Evolutionary conservation across 2,113 vertebrate genomes (phyloP).

Genomic region (Sclerurus mexicanus): DNA sequence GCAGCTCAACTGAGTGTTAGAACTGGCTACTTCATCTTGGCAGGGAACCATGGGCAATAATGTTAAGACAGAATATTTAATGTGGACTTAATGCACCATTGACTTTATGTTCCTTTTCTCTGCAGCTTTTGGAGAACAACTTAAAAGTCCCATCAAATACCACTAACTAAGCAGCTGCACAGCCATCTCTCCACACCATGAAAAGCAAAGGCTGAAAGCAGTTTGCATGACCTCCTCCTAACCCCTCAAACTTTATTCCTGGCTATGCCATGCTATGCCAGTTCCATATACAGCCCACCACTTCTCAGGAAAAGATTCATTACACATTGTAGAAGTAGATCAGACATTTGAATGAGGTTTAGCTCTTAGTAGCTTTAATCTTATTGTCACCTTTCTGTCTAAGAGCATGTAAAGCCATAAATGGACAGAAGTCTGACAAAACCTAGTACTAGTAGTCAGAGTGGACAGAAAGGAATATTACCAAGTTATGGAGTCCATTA

Average conservation of each 20-base stretch:
- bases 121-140: neutral
- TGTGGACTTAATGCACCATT: neutral
- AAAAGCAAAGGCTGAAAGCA: neutral
- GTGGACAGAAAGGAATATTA: neutral
- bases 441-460: neutral
- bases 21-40: neutral
- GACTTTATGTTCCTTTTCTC: conserved; percentile 3
- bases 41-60: neutral
- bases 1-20: neutral
- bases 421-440: neutral
- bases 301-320: too few species aligned
- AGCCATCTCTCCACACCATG: neutral
- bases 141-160: neutral
- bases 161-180: neutral
- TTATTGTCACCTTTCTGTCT: neutral
- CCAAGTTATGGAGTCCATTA: neutral
- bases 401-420: neutral
- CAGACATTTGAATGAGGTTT: neutral
- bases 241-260: neutral
- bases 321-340: too few species aligned
- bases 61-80: neutral
- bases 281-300: neutral
- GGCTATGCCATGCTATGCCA: neutral
- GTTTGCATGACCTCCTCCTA: neutral
- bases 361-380: neutral